These are phyloP conservation scores for Aethina tumida DNA, from an alignment of 1,140 invertebrate species.

Conservation along the genomic window DNA sequence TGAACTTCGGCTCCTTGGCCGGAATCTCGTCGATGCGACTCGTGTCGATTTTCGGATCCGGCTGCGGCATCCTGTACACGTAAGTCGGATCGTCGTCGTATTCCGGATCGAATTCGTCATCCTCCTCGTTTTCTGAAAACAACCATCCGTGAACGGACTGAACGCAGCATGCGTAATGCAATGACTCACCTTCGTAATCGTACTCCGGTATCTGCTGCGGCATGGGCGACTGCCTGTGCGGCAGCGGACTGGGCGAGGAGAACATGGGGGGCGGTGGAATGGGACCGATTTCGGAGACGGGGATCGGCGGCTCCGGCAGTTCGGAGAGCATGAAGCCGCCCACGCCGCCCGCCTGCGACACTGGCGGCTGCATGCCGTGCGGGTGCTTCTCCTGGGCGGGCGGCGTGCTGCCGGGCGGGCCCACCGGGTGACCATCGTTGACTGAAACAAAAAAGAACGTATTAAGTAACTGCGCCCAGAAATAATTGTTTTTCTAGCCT, in stretches of 20 bases:
- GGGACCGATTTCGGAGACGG: constrained; percentile 83
- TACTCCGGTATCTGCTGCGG: constrained; percentile 40
- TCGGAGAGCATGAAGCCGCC: constrained; percentile 62
- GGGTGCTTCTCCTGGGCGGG: constrained; percentile 39
- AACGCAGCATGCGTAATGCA: not conserved
- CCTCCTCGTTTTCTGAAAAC: constrained; percentile 24
- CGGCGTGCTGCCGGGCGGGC: constrained; percentile 43
- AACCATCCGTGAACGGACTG: not conserved
- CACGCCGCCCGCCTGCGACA: constrained; percentile 27
- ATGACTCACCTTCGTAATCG: constrained; percentile 52
- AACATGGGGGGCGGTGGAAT: constrained; percentile 94
- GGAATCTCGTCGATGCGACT: constrained; percentile 79
- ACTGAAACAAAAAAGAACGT: constrained; percentile 34
- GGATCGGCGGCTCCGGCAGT: constrained; percentile 82
- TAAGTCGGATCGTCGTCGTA: constrained; percentile 45
- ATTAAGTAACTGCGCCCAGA: too few relatives aligned
- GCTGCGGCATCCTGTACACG: constrained; percentile 43
- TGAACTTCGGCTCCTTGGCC: constrained; percentile 77
- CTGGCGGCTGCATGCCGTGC: constrained; percentile 29
- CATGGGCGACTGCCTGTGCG: constrained; percentile 39
- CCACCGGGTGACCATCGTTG: constrained; percentile 38
- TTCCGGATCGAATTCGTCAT: constrained; percentile 40
- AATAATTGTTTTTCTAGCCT: too few relatives aligned
- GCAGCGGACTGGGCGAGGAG: constrained; percentile 73
- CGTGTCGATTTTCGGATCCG: constrained; percentile 62